phyloP scores from a whole-genome alignment of 2,113 vertebrate genomes.

The Brachirus orientalis region DNA sequence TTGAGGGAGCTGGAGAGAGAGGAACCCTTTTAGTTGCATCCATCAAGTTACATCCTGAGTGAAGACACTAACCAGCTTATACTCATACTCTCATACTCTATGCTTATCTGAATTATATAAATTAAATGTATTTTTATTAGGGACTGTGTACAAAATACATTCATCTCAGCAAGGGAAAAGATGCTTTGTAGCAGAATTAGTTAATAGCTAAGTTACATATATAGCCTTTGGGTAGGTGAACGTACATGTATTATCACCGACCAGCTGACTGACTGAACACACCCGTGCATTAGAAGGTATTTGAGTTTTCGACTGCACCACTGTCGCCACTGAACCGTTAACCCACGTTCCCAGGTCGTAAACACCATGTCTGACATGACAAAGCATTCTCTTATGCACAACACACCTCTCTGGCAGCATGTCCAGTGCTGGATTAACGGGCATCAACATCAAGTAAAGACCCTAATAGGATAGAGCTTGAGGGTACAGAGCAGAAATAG shows the following conservation, averaged over 20 bases:
- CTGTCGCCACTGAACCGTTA: background rate
- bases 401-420: constrained; percentile 22
- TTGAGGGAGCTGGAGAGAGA: constrained; percentile 30
- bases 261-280: too few relatives aligned
- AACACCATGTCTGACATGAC: constrained; percentile 26
- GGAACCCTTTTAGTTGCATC: constrained; percentile 16
- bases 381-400: constrained; percentile 38
- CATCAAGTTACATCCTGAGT: constrained; percentile 33
- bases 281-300: too few relatives aligned
- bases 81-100: background rate
- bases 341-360: background rate
- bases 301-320: too few relatives aligned
- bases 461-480: constrained; percentile 77
- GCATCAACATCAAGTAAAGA: constrained; percentile 59
- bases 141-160: too few relatives aligned
- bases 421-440: constrained; percentile 69
- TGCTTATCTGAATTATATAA: too few relatives aligned
- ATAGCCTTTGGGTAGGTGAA: too few relatives aligned
- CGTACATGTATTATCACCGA: too few relatives aligned
- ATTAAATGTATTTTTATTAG: too few relatives aligned
- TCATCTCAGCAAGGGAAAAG: too few relatives aligned
- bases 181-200: too few relatives aligned
- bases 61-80: constrained; percentile 17
- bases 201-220: too few relatives aligned
- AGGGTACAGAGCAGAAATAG: constrained; percentile 71